Conservation (phyloP, 2,888 invertebrate species). For the Athetis lepigone region DNA sequence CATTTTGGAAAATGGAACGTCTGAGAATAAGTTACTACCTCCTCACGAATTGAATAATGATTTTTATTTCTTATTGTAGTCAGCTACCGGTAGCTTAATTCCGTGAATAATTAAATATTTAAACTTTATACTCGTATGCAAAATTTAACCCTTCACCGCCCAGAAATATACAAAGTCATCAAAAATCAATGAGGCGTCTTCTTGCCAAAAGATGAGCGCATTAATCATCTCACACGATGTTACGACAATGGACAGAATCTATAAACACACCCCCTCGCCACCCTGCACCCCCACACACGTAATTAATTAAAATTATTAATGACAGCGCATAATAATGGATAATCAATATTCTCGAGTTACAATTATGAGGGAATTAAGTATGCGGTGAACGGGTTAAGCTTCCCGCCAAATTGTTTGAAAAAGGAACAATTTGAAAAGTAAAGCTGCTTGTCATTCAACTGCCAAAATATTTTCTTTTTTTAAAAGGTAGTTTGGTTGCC, state of each 20-base stretch:
- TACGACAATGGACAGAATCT: conserved; percentile 73
- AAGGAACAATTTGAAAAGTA: conserved; percentile 32
- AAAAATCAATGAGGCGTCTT: conserved; percentile 85
- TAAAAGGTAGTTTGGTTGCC: conserved; percentile 6
- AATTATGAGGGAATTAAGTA: conserved; percentile 62
- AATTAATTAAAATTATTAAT: conserved; percentile 90
- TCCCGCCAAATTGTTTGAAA: conserved; percentile 33
- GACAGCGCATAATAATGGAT: conserved; percentile 84
- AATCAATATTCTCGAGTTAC: conserved; percentile 81
- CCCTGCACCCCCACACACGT: conserved; percentile 66
- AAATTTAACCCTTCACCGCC: conserved; percentile 56
- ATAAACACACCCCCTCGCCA: conserved; percentile 61
- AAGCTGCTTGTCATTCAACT: conserved; percentile 44
- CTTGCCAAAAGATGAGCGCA: conserved; percentile 74
- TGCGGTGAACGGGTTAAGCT: conserved; percentile 48
- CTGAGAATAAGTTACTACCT: conserved; percentile 49
- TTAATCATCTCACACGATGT: conserved; percentile 84
- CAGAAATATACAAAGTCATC: conserved; percentile 66
- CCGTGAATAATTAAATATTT: conserved; percentile 11
- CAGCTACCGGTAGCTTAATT: conserved; percentile 11
- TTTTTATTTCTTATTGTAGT: conserved; percentile 28
- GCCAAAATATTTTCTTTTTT: conserved; percentile 34
- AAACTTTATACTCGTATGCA: conserved; percentile 26
- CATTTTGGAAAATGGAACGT: conserved; percentile 64
- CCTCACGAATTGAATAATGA: conserved; percentile 31